A percentile compares a stretch with the other conserved stretches of the same genome.
Conservation (phyloP, 2,797 vertebrate genomes). For the Manis javanica region DNA sequence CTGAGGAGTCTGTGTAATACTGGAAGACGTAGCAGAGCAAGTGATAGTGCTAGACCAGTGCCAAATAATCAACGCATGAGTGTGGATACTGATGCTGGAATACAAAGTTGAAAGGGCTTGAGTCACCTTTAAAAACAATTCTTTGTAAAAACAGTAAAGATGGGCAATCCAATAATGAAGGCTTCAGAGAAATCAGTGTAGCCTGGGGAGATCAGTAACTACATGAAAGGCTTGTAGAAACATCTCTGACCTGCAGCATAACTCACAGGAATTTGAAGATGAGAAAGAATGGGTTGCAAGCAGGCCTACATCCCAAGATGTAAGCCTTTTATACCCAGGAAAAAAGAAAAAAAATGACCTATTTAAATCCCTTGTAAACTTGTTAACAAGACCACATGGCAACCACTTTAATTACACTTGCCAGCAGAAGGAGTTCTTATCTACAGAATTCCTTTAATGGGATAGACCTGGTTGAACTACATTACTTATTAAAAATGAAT, state of each 20-base stretch:
- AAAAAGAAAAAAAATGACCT: not conserved
- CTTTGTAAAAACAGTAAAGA: not conserved
- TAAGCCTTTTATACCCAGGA: not conserved
- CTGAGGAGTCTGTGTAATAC: not conserved
- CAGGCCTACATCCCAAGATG: not conserved
- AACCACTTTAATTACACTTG: not conserved
- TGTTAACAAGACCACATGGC: not conserved
- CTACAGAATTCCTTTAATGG: not conserved
- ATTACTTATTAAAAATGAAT: not conserved
- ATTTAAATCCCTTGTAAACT: not conserved
- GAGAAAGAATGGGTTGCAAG: not conserved
- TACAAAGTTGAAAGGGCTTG: not conserved
- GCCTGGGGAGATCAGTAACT: not conserved
- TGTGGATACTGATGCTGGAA: not conserved
- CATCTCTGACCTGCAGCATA: not conserved
- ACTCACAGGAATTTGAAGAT: not conserved
- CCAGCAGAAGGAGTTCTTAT: not conserved
- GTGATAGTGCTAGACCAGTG: rapidly evolving
- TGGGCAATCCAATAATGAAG: not conserved
- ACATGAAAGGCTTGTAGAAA: not conserved
- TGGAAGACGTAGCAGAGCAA: not conserved
- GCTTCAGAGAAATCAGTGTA: not conserved
- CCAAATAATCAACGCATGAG: not conserved
- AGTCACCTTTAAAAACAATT: not conserved
- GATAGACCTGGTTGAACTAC: not conserved